A percentile compares a stretch with the other conserved stretches of the same genome.
Evolutionary conservation across 1,140 invertebrate species (phyloP).

Genomic region (Drosophila lacertosa): DNA sequence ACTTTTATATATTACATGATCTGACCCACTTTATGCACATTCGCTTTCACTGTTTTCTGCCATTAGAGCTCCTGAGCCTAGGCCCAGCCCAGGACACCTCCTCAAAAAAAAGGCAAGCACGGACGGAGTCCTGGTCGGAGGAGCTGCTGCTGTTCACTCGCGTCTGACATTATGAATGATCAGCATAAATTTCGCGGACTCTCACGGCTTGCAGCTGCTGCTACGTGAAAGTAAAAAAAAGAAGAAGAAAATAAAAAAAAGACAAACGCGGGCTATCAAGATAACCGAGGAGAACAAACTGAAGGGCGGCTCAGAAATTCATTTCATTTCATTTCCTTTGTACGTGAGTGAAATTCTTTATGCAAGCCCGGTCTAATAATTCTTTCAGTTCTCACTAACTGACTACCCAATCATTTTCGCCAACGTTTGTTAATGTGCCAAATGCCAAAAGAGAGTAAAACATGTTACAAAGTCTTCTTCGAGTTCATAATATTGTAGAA

Average conservation of each 20-base stretch:
- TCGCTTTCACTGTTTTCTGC: constrained; percentile 58
- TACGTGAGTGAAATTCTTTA: constrained; percentile 78
- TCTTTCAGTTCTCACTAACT: constrained; percentile 53
- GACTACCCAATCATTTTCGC: constrained; percentile 19
- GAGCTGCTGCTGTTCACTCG: constrained; percentile 35
- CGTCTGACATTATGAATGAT: constrained; percentile 81
- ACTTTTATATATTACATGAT: constrained; percentile 23
- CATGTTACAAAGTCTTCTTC: neutral
- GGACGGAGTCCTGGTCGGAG: neutral
- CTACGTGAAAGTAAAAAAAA: constrained; percentile 20
- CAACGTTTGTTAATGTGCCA: neutral
- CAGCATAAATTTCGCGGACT: constrained; percentile 78
- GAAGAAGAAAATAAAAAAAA: constrained; percentile 8
- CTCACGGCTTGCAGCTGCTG: constrained; percentile 58
- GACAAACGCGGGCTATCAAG: constrained; percentile 44
- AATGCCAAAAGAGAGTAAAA: neutral
- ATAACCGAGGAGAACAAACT: constrained; percentile 63
- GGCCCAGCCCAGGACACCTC: constrained; percentile 17
- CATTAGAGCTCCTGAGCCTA: constrained; percentile 32
- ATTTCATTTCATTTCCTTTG: constrained; percentile 81
- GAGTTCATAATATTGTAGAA: constrained; percentile 21
- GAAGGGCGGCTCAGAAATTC: constrained; percentile 73
- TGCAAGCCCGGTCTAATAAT: constrained; percentile 68
- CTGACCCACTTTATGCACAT: constrained; percentile 68
- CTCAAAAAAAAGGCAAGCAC: constrained; percentile 4